A percentile compares a stretch with the other conserved stretches of the same genome.
Conservation (phyloP, 1,140 invertebrate species). For the Linepithema humile region DNA sequence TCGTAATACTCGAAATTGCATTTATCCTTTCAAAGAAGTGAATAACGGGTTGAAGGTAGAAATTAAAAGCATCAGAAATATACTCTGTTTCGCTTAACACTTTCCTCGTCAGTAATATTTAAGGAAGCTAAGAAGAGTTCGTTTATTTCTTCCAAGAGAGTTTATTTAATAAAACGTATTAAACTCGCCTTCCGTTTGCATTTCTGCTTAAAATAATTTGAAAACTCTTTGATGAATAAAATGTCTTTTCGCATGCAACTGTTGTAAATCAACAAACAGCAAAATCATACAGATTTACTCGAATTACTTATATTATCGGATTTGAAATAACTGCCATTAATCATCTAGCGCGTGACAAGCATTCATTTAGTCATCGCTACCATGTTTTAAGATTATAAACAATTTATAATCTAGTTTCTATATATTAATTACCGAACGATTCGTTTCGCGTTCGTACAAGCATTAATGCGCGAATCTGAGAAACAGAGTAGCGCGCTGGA, state of each 20-base stretch:
- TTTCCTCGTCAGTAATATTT: constrained; percentile 45
- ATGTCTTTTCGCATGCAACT: neutral
- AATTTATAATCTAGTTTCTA: constrained; percentile 27
- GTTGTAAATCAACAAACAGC: constrained; percentile 1
- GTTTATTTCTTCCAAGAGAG: constrained; percentile 37
- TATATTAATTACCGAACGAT: constrained; percentile 24
- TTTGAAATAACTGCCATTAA: constrained; percentile 23
- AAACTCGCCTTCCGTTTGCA: constrained; percentile 34
- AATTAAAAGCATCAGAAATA: constrained; percentile 30
- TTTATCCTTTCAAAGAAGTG: constrained; percentile 14
- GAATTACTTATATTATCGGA: constrained; percentile 18
- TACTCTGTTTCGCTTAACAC: constrained; percentile 21
- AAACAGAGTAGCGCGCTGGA: constrained; percentile 17
- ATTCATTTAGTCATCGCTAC: neutral
- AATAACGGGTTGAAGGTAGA: constrained; percentile 25
- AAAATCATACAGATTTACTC: constrained; percentile 25
- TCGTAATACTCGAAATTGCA: constrained; percentile 2
- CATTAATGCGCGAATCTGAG: constrained; percentile 18
- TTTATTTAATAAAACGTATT: constrained; percentile 55
- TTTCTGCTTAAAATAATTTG: constrained; percentile 35
- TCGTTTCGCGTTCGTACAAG: constrained; percentile 17
- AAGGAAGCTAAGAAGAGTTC: constrained; percentile 29
- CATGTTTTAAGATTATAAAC: neutral
- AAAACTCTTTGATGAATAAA: constrained; percentile 37
- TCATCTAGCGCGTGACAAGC: neutral